Percentiles rank a stretch among this genome's conserved stretches.
Conservation (phyloP, 2,113 vertebrate species). For the Seriola rivoliana region DNA sequence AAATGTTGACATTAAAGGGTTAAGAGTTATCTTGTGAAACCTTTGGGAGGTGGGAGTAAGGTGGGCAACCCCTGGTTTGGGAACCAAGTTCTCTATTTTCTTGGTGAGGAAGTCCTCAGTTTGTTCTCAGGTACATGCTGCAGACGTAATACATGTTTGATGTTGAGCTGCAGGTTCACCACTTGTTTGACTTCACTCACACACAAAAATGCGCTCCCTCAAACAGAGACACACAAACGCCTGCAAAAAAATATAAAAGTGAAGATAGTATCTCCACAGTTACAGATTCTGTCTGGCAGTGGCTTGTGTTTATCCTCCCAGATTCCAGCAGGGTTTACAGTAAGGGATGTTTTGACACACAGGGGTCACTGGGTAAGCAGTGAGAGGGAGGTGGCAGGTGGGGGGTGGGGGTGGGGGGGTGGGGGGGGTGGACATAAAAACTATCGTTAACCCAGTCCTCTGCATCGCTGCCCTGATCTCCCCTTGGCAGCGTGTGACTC, state of each 20-base stretch:
- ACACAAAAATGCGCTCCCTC: conserved; percentile 11
- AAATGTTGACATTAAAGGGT: no score
- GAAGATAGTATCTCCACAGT: neutral
- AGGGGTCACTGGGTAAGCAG: conserved; percentile 60
- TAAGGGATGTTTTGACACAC: conserved; percentile 74
- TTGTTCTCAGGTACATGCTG: conserved; percentile 42
- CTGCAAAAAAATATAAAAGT: conserved; percentile 13
- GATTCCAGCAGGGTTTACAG: conserved; percentile 69
- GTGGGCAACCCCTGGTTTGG: no score
- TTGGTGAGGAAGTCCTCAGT: neutral
- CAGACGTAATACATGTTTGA: conserved; percentile 41
- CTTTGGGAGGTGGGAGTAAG: no score
- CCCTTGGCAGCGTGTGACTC: conserved; percentile 36
- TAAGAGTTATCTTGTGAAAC: no score
- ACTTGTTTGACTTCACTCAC: conserved; percentile 39
- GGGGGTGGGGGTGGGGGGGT: neutral
- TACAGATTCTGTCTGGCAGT: neutral
- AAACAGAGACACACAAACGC: conserved; percentile 20
- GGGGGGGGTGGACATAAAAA: neutral
- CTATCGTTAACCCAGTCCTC: conserved; percentile 20
- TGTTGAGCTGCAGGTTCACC: conserved; percentile 36
- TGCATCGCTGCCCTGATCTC: neutral
- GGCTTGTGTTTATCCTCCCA: conserved; percentile 57
- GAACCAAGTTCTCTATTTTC: no score
- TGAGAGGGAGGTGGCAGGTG: neutral